A percentile compares a stretch with the other conserved stretches of the same genome.
phyloP scores from a whole-genome alignment of 2,797 vertebrate genomes.

The Oophaga sylvatica region DNA sequence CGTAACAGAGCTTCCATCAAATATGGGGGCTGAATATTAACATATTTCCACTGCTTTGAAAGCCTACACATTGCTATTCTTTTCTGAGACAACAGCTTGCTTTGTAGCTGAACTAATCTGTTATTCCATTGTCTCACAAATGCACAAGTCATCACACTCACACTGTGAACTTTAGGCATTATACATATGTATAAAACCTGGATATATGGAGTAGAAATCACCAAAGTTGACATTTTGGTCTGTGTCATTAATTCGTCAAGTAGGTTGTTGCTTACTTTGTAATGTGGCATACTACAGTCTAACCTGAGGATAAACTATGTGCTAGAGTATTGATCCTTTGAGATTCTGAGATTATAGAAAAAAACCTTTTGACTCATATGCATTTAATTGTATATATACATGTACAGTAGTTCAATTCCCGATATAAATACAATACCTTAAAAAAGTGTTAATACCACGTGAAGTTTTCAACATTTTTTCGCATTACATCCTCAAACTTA shows the following conservation, averaged over 20 bases:
- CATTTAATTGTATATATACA: no score
- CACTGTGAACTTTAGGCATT: not conserved
- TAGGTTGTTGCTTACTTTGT: slow-evolving; percentile 21
- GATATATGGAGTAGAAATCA: not conserved
- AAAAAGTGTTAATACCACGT: no score
- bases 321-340: not conserved
- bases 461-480: no score
- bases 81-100: not conserved
- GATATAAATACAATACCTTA: no score
- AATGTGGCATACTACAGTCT: not conserved
- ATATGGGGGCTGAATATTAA: slow-evolving; percentile 12
- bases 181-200: not conserved
- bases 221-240: not conserved
- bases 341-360: no score
- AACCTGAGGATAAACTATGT: not conserved
- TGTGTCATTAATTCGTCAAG: not conserved
- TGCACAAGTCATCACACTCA: not conserved
- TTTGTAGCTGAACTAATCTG: not conserved
- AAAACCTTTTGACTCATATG: no score
- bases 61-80: slow-evolving; percentile 23
- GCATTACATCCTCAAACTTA: no score
- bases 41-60: slow-evolving; percentile 34
- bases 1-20: not conserved
- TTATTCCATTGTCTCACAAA: slow-evolving; percentile 15
- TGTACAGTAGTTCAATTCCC: no score